Conservation (phyloP, 2,888 invertebrate species). For the Microchrysa polita region DNA sequence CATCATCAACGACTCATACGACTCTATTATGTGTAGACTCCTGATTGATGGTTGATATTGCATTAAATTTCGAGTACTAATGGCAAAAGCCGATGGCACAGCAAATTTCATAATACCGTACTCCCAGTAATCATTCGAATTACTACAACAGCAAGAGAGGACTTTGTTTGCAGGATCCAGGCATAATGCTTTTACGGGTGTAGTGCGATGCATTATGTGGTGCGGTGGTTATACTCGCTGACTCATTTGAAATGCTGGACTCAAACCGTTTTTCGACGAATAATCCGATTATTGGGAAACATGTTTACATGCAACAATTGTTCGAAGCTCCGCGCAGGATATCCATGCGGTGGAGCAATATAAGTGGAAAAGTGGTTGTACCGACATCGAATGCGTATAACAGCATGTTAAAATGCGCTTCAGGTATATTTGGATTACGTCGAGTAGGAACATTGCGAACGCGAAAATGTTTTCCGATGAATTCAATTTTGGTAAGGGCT, state of each 20-base stretch:
- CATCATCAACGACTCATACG: too few relatives aligned
- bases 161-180: background rate
- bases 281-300: slow-evolving; percentile 33
- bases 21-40: background rate
- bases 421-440: too few relatives aligned
- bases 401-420: too few relatives aligned
- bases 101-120: background rate
- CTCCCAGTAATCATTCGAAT: background rate
- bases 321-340: slow-evolving; percentile 3
- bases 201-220: too few relatives aligned
- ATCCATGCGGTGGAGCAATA: background rate
- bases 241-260: background rate
- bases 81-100: background rate
- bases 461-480: too few relatives aligned
- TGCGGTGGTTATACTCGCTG: too few relatives aligned
- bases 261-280: background rate
- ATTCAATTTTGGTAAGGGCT: too few relatives aligned
- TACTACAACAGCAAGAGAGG: background rate
- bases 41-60: slow-evolving; percentile 16
- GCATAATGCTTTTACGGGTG: background rate
- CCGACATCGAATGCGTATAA: too few relatives aligned
- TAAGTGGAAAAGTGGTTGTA: too few relatives aligned
- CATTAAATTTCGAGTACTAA: slow-evolving; percentile 23
- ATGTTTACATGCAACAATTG: slow-evolving; percentile 38
- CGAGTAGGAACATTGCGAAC: too few relatives aligned